These are phyloP conservation scores for Casuarius casuarius DNA, from an alignment of 2,113 vertebrate genomes.

Conservation along the genomic window DNA sequence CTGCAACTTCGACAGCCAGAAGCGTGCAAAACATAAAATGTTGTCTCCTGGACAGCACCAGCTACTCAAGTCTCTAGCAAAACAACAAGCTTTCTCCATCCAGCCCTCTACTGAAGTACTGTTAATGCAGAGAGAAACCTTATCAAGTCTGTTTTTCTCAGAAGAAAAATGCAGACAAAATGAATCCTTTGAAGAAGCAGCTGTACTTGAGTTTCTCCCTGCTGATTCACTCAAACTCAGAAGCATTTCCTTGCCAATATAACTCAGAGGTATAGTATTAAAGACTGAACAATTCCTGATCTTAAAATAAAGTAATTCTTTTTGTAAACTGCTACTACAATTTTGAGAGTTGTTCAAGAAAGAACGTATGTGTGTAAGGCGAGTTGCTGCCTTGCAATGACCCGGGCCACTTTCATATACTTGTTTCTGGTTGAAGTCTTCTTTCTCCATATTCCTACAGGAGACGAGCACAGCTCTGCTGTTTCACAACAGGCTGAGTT, in stretches of 20 bases:
- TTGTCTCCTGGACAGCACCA: neutral
- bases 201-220: neutral
- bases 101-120: neutral
- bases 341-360: neutral
- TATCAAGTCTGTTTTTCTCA: neutral
- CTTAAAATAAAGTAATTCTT: neutral
- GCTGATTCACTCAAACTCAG: neutral
- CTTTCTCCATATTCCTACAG: constrained; percentile 11
- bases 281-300: constrained; percentile 11
- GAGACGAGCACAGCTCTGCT: neutral
- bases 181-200: neutral
- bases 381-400: neutral
- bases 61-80: neutral
- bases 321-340: constrained; percentile 17
- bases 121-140: neutral
- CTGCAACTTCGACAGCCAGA: constrained; percentile 34
- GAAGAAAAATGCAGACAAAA: neutral
- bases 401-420: neutral
- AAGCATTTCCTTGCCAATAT: neutral
- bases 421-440: neutral
- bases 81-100: neutral
- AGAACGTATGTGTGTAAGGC: neutral
- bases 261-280: constrained; percentile 6
- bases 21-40: constrained; percentile 49
- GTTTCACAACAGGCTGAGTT: constrained; percentile 14